phyloP scores from a whole-genome alignment of 2,113 vertebrate genomes.

The Helogale parvula region DNA sequence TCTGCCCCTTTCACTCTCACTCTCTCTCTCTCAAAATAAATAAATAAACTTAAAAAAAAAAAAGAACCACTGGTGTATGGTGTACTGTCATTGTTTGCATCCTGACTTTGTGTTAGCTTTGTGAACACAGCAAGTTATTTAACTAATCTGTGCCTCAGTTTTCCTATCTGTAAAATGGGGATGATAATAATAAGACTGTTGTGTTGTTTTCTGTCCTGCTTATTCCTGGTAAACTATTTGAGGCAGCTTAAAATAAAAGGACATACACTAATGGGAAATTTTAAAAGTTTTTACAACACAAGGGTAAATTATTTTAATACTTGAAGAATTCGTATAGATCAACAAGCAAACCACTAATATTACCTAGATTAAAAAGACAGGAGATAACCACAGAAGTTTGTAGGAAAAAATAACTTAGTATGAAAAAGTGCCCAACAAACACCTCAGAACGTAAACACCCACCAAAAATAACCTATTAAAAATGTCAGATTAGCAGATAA shows the following conservation, averaged over 20 bases:
- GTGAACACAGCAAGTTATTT: too few relatives aligned
- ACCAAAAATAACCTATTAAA: not conserved
- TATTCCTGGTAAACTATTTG: conserved; percentile 1
- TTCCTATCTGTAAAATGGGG: too few relatives aligned
- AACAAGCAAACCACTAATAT: not conserved
- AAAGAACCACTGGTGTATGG: too few relatives aligned
- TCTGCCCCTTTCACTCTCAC: too few relatives aligned
- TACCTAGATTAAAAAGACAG: not conserved
- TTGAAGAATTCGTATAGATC: not conserved
- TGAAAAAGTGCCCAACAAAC: not conserved
- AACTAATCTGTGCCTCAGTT: too few relatives aligned
- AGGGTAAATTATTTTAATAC: not conserved
- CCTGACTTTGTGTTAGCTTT: too few relatives aligned
- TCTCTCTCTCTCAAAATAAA: too few relatives aligned
- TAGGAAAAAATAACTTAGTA: not conserved
- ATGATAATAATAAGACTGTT: not conserved
- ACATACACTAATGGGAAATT: not conserved
- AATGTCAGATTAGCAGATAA: not conserved
- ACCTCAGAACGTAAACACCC: not conserved
- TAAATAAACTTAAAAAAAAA: too few relatives aligned
- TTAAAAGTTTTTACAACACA: not conserved
- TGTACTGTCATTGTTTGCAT: too few relatives aligned
- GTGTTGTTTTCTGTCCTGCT: conserved; percentile 11
- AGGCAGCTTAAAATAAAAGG: conserved; percentile 23
- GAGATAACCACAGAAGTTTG: not conserved